Base-by-base conservation (phyloP, 2,888 invertebrate species). In the Thecocarcelia acutangulata region DNA sequence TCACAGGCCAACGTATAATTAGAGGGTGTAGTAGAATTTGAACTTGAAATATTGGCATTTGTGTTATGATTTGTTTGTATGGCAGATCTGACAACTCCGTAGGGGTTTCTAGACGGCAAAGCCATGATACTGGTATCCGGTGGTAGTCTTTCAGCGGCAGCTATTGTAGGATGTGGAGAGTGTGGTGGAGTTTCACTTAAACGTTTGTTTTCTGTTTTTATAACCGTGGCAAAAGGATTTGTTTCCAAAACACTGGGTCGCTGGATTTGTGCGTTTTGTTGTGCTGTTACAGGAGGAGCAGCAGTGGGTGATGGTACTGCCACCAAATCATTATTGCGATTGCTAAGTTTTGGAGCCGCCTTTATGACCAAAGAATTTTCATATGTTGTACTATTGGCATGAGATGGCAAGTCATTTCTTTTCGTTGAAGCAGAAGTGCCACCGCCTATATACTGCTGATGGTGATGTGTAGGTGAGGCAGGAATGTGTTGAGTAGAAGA, bases 231-330 rank as follows among this genome's bases (percentile, higher is more conserved):
- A 76, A 84, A 88, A 0, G 88, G 89, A 85, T 88, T 89, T 1
- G 87, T 86, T 80, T 89, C 89, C 78, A 89, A 56, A 0, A 89
- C 89, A 73, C 88, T 89, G n/a, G 89, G 89, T 13, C 89, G 86
- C 19, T 24, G 46, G 66, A 82, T 42, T 64, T 89, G 89, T 3
- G 46, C 46, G n/a, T 44, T 68, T 24, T 56, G 0, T 24, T 40
- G 64, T 17, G 54, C 15, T 11, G 72, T 33, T 33, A 40, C 28
- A 19, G 46, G 44, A 21, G 40, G 28, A 19, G 46, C 37, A n/a
- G 54, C 54, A 46, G 69, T 76, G 17, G 68, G 61, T 46, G 78
- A 46, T 9, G 61, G 54, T 13, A 68, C 66, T 1, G 59, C 37
- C 12, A 58, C 75, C 12, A 75, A 42, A 28, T 80, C 70, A 12